A percentile compares a stretch with the other conserved stretches of the same genome.
Conservation (phyloP, 2,888 invertebrate species). For the Portevinia maculata region DNA sequence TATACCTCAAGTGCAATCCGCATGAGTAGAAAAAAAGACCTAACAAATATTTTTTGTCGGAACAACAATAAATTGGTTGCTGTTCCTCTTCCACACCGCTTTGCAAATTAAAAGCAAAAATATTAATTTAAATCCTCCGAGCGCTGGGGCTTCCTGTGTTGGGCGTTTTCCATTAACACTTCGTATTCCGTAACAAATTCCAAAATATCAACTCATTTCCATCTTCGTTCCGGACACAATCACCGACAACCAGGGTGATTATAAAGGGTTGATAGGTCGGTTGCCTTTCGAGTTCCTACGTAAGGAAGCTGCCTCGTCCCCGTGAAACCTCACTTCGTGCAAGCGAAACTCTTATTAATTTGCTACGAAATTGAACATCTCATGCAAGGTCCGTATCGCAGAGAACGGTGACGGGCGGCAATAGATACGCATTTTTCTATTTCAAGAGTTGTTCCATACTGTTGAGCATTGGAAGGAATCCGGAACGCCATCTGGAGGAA, state of each 20-base stretch:
- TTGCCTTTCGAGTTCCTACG: background rate
- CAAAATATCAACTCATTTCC: constrained; percentile 72
- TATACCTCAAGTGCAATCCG: background rate
- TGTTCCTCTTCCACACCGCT: constrained; percentile 18
- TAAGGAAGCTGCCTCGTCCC: background rate
- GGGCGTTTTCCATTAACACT: constrained; percentile 73
- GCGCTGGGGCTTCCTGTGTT: constrained; percentile 32
- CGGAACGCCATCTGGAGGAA: constrained; percentile 54
- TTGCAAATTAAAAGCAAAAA: constrained; percentile 56
- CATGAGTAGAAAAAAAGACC: background rate
- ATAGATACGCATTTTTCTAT: background rate
- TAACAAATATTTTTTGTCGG: background rate
- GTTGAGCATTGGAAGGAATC: constrained; percentile 22
- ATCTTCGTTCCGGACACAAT: constrained; percentile 45
- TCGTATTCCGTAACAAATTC: constrained; percentile 70
- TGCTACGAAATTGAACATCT: background rate
- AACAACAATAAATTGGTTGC: constrained; percentile 23
- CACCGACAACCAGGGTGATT: constrained; percentile 18
- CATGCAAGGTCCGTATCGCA: constrained; percentile 8
- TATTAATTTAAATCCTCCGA: constrained; percentile 43
- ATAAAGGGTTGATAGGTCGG: constrained; percentile 11
- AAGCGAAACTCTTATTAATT: constrained; percentile 33
- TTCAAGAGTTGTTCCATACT: no score
- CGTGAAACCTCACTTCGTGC: background rate
- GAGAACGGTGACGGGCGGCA: constrained; percentile 12